These are phyloP conservation scores for Antigone vipio DNA, from an alignment of 2,113 vertebrate genomes.

Conservation along the genomic window DNA sequence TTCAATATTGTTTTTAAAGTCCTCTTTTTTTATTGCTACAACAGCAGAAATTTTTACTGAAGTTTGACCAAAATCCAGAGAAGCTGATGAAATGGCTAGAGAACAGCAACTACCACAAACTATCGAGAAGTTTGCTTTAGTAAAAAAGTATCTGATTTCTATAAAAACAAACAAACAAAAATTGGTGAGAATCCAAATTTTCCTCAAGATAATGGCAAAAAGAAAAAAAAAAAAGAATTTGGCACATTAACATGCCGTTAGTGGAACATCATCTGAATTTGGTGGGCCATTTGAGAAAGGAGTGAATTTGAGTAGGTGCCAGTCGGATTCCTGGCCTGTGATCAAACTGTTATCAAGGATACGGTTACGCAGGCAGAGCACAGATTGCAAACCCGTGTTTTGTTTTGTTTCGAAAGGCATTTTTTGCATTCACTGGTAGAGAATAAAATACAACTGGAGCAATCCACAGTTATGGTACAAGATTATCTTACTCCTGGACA, in stretches of 20 bases:
- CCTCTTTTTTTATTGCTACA: not conserved
- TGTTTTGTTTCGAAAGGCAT: not conserved
- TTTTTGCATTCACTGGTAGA: not conserved
- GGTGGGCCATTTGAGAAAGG: not conserved
- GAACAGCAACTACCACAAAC: not conserved
- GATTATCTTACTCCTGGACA: not conserved
- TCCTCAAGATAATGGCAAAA: not conserved
- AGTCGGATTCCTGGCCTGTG: not conserved
- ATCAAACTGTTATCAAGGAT: not conserved
- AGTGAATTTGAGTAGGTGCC: not conserved
- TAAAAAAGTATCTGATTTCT: not conserved
- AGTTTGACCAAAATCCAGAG: not conserved
- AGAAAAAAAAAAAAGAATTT: not conserved
- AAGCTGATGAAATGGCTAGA: not conserved
- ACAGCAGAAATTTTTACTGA: not conserved
- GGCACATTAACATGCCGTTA: accelerated
- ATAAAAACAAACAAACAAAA: not conserved
- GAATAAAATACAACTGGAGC: not conserved
- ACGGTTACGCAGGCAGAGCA: not conserved
- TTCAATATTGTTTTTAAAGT: not conserved
- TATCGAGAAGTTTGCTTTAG: not conserved
- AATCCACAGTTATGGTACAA: not conserved
- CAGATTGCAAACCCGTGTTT: not conserved
- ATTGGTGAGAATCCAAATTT: not conserved
- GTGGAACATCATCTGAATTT: not conserved